Conservation (phyloP, 1,140 invertebrate genomes). For the Drosophila nebulosa region DNA sequence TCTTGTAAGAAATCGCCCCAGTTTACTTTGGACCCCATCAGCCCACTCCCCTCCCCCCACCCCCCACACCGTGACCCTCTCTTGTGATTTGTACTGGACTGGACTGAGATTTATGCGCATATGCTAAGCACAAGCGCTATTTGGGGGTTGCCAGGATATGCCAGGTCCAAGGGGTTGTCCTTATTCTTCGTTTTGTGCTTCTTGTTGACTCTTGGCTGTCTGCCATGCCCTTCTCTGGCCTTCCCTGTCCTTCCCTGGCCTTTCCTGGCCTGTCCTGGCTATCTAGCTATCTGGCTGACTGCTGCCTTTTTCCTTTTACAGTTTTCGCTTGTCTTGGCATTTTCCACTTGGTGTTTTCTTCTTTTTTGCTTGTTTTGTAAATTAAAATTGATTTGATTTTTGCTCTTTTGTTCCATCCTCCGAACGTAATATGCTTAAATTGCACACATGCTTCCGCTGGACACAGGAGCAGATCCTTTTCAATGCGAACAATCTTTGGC, state of each 20-base stretch:
- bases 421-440: constrained; percentile 47
- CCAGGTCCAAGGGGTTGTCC: constrained; percentile 45
- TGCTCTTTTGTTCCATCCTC: constrained; percentile 45
- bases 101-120: constrained; percentile 71
- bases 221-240: not conserved
- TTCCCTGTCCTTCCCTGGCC: no score
- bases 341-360: constrained; percentile 34
- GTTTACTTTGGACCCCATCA: constrained; percentile 12
- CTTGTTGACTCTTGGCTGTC: constrained; percentile 24
- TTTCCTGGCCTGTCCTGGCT: no score
- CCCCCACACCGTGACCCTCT: not conserved
- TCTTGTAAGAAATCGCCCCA: constrained; percentile 57
- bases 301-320: constrained; percentile 2
- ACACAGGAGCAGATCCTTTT: constrained; percentile 23
- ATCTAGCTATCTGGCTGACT: no score
- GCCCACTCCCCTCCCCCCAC: not conserved
- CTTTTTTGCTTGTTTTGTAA: constrained; percentile 64
- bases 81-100: constrained; percentile 15
- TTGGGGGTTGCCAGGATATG: constrained; percentile 46
- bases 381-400: constrained; percentile 80
- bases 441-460: constrained; percentile 46
- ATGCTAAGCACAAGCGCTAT: constrained; percentile 63
- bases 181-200: constrained; percentile 4
- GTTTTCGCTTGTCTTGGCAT: constrained; percentile 65
- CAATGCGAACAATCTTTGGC: constrained; percentile 31